Conservation (phyloP, 2,888 invertebrate species). For the Priocnemis perturbator region DNA sequence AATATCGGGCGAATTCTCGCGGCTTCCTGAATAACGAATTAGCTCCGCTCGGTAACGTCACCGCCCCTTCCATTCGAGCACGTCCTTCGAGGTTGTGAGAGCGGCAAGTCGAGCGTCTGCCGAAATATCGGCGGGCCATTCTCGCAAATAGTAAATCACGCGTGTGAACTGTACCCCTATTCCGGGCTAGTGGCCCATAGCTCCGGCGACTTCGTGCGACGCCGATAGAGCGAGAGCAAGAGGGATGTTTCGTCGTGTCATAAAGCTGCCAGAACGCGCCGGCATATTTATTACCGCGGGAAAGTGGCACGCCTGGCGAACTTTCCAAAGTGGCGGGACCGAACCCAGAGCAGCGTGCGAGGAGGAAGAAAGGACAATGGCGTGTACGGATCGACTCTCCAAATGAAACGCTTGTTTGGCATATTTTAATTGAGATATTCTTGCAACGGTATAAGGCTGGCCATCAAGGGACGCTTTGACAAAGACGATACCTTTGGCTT, state of each 20-base stretch:
- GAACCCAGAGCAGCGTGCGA: too few species aligned
- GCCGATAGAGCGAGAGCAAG: neutral
- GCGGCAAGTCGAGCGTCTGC: too few species aligned
- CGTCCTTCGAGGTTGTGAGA: too few species aligned
- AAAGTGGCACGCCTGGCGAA: slow-evolving; percentile 23
- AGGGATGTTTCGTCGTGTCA: slow-evolving; percentile 21
- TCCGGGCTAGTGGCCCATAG: slow-evolving; percentile 1
- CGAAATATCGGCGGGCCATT: neutral
- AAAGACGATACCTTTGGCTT: too few species aligned
- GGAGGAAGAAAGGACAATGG: slow-evolving; percentile 21
- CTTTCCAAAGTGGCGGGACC: too few species aligned
- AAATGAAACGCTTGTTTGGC: neutral
- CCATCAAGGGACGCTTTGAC: too few species aligned
- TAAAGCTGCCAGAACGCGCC: slow-evolving; percentile 44
- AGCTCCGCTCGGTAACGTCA: too few species aligned
- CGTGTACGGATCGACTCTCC: slow-evolving; percentile 14
- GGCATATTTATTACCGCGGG: slow-evolving; percentile 46
- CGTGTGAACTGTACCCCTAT: neutral
- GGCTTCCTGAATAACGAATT: too few species aligned
- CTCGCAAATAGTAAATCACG: slow-evolving; percentile 6
- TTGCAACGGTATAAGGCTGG: too few species aligned
- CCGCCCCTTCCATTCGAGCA: too few species aligned
- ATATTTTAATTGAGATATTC: neutral
- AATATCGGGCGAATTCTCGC: too few species aligned
- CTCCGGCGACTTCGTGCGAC: neutral